These are phyloP conservation scores for Cyphomyrmex costatus DNA, from an alignment of 1,140 invertebrate species.

Conservation along the genomic window DNA sequence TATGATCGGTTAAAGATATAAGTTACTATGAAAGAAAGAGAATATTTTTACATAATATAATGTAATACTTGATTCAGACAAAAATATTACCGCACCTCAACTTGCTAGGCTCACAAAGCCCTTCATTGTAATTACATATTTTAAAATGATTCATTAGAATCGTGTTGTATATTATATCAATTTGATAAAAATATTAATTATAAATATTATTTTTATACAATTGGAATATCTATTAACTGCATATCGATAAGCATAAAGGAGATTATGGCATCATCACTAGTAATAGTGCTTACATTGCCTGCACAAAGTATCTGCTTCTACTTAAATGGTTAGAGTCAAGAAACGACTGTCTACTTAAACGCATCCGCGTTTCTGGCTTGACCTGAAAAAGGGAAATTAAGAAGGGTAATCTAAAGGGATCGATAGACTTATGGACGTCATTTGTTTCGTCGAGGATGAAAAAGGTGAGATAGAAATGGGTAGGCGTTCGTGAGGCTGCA, in stretches of 20 bases:
- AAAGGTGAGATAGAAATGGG: conserved; percentile 62
- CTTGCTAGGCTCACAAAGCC: too few species aligned
- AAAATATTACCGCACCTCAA: too few species aligned
- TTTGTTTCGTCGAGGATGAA: conserved; percentile 54
- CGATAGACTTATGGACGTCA: conserved; percentile 60
- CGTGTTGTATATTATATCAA: too few species aligned
- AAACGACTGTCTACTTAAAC: conserved; percentile 34
- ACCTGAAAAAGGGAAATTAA: conserved; percentile 53
- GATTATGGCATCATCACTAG: conserved; percentile 3
- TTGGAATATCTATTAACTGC: neutral
- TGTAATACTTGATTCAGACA: too few species aligned
- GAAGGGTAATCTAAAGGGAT: conserved; percentile 53
- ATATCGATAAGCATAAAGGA: neutral
- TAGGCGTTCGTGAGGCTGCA: conserved; percentile 54
- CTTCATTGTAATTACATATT: too few species aligned
- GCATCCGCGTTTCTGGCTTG: conserved; percentile 40
- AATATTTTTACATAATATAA: too few species aligned
- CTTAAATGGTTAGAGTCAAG: conserved; percentile 34
- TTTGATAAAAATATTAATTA: neutral
- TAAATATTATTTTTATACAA: neutral
- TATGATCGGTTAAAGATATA: neutral
- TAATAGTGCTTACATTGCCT: neutral
- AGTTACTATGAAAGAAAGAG: neutral
- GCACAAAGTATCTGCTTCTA: conserved; percentile 12
- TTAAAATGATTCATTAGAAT: too few species aligned